Percentiles rank a stretch among this genome's conserved stretches.
These are phyloP conservation scores for Meliscaeva auricollis DNA, from an alignment of 2,888 invertebrate genomes.

Conservation along the genomic window DNA sequence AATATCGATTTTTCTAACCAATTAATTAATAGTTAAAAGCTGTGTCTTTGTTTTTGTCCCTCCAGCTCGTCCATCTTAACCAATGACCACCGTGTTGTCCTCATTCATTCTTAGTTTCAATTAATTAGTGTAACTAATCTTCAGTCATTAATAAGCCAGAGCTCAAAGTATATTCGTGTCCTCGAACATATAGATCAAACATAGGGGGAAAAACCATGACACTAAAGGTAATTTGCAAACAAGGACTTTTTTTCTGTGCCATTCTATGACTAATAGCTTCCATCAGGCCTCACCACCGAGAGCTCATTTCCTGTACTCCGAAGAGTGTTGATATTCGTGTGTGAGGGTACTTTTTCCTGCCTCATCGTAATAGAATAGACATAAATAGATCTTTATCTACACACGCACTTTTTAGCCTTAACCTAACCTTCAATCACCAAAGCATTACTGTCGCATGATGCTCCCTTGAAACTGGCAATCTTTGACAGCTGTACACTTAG, in stretches of 20 bases:
- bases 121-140: slow-evolving; percentile 71
- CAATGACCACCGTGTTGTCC: slow-evolving; percentile 44
- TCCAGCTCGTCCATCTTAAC: neutral
- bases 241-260: slow-evolving; percentile 28
- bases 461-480: slow-evolving; percentile 43
- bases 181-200: neutral
- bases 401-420: slow-evolving; percentile 47
- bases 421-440: slow-evolving; percentile 31
- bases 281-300: slow-evolving; percentile 21
- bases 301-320: slow-evolving; percentile 47
- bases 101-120: slow-evolving; percentile 51
- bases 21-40: slow-evolving; percentile 56
- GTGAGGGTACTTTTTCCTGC: slow-evolving; percentile 21
- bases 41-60: neutral
- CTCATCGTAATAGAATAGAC: slow-evolving; percentile 33
- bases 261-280: slow-evolving; percentile 55
- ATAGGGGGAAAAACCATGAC: neutral
- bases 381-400: slow-evolving; percentile 56
- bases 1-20: slow-evolving; percentile 60
- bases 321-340: neutral
- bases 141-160: slow-evolving; percentile 65
- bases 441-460: slow-evolving; percentile 25
- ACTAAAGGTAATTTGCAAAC: slow-evolving; percentile 36
- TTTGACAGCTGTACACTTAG: slow-evolving; percentile 12
- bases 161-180: slow-evolving; percentile 41